These are phyloP conservation scores for Drosophila nikananu DNA, from an alignment of 1,140 invertebrate species.

Conservation along the genomic window DNA sequence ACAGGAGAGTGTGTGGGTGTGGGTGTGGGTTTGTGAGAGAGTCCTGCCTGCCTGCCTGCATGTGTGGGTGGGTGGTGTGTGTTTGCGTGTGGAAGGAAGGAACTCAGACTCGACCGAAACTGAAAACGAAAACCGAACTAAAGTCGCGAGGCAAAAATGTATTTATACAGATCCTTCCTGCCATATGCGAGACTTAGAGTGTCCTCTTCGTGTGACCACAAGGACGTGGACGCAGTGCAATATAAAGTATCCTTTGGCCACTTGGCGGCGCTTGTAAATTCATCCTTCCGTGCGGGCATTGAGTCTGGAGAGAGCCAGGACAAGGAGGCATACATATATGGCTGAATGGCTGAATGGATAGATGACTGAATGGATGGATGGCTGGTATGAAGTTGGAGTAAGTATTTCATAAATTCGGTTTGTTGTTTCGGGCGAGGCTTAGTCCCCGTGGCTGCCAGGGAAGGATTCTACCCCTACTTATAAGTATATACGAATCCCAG, in stretches of 20 bases:
- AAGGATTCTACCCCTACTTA: not conserved
- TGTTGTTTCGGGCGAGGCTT: slow-evolving; percentile 18
- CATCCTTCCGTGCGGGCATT: slow-evolving; percentile 21
- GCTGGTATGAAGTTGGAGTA: not conserved
- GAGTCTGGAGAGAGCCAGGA: not conserved
- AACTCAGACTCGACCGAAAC: slow-evolving; percentile 4
- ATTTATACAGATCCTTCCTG: slow-evolving; percentile 27
- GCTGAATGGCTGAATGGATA: not conserved
- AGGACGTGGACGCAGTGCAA: slow-evolving; percentile 37
- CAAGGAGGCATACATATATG: not conserved
- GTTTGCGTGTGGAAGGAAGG: slow-evolving; percentile 11
- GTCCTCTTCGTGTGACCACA: slow-evolving; percentile 15
- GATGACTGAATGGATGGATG: not conserved
- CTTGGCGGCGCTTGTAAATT: slow-evolving; percentile 54
- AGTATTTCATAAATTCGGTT: slow-evolving; percentile 44
- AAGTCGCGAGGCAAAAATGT: slow-evolving; percentile 54
- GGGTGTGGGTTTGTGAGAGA: not conserved
- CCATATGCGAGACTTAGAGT: slow-evolving; percentile 17
- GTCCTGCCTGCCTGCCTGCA: slow-evolving; percentile 8
- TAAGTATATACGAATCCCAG: not conserved
- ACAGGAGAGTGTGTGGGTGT: not conserved
- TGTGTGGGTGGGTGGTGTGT: slow-evolving; percentile 19
- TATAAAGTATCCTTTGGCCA: slow-evolving; percentile 40
- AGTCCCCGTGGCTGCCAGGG: not conserved
- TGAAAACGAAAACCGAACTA: slow-evolving; percentile 51